phyloP scores from a whole-genome alignment of 2,888 invertebrate genomes.

The Diadegma fenestrale region DNA sequence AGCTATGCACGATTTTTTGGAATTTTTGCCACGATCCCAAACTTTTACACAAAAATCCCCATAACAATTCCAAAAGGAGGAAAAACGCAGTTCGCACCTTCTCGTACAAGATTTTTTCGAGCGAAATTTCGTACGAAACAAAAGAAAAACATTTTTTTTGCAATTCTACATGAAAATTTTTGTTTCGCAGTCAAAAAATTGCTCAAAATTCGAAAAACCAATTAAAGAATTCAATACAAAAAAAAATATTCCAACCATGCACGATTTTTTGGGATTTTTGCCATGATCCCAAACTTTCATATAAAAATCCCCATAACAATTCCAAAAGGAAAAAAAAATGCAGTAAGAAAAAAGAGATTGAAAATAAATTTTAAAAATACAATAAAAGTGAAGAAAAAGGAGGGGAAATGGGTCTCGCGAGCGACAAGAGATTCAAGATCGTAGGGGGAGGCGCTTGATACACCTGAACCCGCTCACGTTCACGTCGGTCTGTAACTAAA shows the following conservation, averaged over 20 bases:
- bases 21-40: too few species aligned
- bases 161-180: not conserved
- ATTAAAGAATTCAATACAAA: too few species aligned
- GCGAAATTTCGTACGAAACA: not conserved
- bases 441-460: constrained; percentile 30
- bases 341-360: too few species aligned
- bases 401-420: constrained; percentile 28
- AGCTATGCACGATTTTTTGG: too few species aligned
- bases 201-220: too few species aligned
- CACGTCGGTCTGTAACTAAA: constrained; percentile 67
- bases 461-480: constrained; percentile 64
- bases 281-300: too few species aligned
- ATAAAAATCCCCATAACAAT: too few species aligned
- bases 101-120: not conserved
- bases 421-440: constrained; percentile 14
- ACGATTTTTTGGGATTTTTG: too few species aligned
- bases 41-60: too few species aligned
- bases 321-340: not conserved
- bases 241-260: too few species aligned
- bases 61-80: not conserved
- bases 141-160: not conserved
- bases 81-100: not conserved
- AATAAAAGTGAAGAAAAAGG: not conserved
- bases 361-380: too few species aligned
- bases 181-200: too few species aligned